phyloP scores from a whole-genome alignment of 37 sponge, comb jelly and placozoan species.

The Oopsacas minuta region DNA sequence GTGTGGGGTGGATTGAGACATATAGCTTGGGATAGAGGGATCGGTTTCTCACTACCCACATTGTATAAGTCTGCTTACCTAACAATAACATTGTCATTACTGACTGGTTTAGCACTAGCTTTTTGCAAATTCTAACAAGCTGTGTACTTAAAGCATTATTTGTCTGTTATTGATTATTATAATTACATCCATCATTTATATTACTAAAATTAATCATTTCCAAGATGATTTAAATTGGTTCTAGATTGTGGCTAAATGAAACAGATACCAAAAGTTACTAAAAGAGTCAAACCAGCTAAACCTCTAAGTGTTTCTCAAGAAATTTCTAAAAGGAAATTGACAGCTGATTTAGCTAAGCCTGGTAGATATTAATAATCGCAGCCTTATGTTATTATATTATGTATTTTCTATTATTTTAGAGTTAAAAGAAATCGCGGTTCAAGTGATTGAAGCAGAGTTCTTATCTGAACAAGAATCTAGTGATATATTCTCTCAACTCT shows the following conservation, averaged over 20 bases:
- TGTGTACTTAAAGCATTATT: not conserved
- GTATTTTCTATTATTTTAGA: not conserved
- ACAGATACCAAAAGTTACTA: too few relatives aligned
- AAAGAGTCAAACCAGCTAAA: too few relatives aligned
- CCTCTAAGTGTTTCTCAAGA: too few relatives aligned
- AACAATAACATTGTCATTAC: not conserved
- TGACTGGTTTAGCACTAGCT: not conserved
- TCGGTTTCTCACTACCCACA: not conserved
- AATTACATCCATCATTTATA: too few relatives aligned
- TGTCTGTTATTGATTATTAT: not conserved
- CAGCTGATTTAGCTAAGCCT: too few relatives aligned
- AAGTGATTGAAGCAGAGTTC: not conserved
- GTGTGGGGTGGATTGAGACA: not conserved
- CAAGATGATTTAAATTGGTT: too few relatives aligned
- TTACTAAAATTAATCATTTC: too few relatives aligned
- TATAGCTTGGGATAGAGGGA: constrained; percentile 1
- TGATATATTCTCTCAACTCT: not conserved
- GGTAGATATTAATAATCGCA: too few relatives aligned
- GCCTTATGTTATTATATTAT: too few relatives aligned
- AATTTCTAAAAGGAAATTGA: too few relatives aligned
- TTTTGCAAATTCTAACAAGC: not conserved
- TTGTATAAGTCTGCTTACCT: not conserved
- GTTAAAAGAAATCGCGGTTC: not conserved
- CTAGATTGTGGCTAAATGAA: too few relatives aligned
- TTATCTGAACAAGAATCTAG: not conserved